phyloP scores from a whole-genome alignment of 2,888 invertebrate genomes.

The Acanthacorydalis orientalis region DNA sequence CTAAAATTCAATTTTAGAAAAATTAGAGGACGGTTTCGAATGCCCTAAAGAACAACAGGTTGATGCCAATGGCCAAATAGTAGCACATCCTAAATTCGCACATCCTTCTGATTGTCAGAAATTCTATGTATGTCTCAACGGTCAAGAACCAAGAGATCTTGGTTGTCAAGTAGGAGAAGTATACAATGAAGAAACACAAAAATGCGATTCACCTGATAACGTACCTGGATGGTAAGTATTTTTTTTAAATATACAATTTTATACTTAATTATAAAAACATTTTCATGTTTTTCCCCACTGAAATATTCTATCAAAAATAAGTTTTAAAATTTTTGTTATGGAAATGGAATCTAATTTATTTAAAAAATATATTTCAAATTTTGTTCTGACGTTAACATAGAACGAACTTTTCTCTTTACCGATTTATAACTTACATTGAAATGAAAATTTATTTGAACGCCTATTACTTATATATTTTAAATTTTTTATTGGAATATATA shows the following conservation, averaged over 20 bases:
- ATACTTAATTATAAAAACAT: not conserved
- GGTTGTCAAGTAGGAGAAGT: constrained; percentile 77
- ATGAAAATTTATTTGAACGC: too few relatives aligned
- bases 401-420: too few relatives aligned
- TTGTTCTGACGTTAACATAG: too few relatives aligned
- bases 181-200: constrained; percentile 73
- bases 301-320: too few relatives aligned
- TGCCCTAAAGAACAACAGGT: constrained; percentile 57
- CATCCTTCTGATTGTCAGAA: constrained; percentile 80
- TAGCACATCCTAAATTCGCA: constrained; percentile 71
- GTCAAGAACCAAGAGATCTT: constrained; percentile 70
- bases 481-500: too few relatives aligned
- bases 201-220: constrained; percentile 81
- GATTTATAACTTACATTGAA: too few relatives aligned
- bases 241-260: constrained; percentile 1
- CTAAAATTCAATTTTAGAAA: constrained; percentile 33
- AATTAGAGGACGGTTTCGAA: constrained; percentile 66
- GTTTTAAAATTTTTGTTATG: too few relatives aligned
- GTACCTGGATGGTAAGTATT: constrained; percentile 68
- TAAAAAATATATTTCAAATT: too few relatives aligned
- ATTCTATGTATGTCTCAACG: constrained; percentile 81
- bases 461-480: too few relatives aligned
- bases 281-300: too few relatives aligned
- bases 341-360: too few relatives aligned
- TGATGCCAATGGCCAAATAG: constrained; percentile 50